Percentiles rank a stretch among this genome's conserved stretches.
Evolutionary conservation across 2,888 invertebrate species (phyloP).

Genomic region (Cecidostiba fungosa): DNA sequence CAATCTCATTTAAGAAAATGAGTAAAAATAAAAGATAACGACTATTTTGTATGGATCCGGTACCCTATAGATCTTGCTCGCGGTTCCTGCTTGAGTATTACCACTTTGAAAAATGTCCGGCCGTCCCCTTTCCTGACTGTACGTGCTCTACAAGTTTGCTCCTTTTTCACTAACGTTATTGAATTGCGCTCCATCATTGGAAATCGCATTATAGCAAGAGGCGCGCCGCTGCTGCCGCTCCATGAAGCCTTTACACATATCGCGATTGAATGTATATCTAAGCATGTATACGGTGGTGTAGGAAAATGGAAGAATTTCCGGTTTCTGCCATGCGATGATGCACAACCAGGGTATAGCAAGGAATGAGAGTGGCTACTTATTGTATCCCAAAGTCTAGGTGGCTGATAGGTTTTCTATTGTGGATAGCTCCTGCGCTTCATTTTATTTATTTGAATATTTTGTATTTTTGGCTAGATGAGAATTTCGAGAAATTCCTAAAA

Average conservation of each 20-base stretch:
- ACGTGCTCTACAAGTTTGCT: background rate
- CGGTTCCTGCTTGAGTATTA: no score
- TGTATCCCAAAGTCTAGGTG: no score
- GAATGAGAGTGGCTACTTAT: no score
- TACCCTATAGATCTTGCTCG: background rate
- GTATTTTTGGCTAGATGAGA: no score
- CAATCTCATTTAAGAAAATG: no score
- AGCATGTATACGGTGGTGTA: no score
- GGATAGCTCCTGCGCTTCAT: no score
- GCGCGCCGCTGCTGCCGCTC: no score
- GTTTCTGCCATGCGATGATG: background rate
- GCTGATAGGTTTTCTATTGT: no score
- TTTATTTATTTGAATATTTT: no score
- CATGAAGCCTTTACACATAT: background rate
- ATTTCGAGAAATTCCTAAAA: no score
- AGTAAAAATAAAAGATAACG: background rate
- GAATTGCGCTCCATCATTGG: slow-evolving; percentile 11
- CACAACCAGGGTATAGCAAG: background rate
- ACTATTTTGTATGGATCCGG: background rate
- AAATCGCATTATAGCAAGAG: slow-evolving; percentile 13
- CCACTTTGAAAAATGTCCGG: background rate
- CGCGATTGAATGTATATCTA: background rate
- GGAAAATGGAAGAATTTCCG: background rate
- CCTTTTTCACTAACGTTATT: background rate
- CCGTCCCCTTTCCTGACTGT: background rate